These are phyloP conservation scores for Adineta ricciae DNA, from an alignment of 2,888 invertebrate species.

Conservation along the genomic window DNA sequence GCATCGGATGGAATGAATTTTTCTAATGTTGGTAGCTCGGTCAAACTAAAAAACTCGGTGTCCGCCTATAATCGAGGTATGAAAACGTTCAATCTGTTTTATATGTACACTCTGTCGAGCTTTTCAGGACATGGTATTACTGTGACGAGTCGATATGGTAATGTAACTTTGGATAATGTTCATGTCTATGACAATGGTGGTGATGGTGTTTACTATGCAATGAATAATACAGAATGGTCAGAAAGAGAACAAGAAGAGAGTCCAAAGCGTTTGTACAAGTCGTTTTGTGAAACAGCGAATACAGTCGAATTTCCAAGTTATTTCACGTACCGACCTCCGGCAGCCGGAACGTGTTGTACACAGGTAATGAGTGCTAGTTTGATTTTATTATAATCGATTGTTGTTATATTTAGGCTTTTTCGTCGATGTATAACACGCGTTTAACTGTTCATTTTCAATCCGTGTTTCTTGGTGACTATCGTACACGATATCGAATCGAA, in stretches of 20 bases:
- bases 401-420: neutral
- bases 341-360: conserved; percentile 8
- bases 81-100: no score
- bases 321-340: conserved; percentile 15
- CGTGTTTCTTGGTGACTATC: conserved; percentile 13
- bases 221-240: conserved; percentile 32
- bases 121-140: conserved; percentile 28
- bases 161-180: conserved; percentile 27
- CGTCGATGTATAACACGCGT: conserved; percentile 5
- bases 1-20: conserved; percentile 86
- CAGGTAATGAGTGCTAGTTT: conserved; percentile 2
- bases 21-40: conserved; percentile 69
- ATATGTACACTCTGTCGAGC: no score
- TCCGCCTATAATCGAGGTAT: conserved; percentile 67
- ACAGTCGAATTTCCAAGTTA: conserved; percentile 31
- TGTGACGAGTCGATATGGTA: conserved; percentile 29
- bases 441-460: conserved; percentile 33
- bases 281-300: conserved; percentile 32
- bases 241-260: conserved; percentile 32
- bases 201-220: conserved; percentile 27
- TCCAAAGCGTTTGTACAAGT: conserved; percentile 17
- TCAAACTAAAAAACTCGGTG: conserved; percentile 68
- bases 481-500: conserved; percentile 28
- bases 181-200: conserved; percentile 22
- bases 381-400: neutral